phyloP scores from a whole-genome alignment of 2,113 vertebrate genomes.

The Equus przewalskii region DNA sequence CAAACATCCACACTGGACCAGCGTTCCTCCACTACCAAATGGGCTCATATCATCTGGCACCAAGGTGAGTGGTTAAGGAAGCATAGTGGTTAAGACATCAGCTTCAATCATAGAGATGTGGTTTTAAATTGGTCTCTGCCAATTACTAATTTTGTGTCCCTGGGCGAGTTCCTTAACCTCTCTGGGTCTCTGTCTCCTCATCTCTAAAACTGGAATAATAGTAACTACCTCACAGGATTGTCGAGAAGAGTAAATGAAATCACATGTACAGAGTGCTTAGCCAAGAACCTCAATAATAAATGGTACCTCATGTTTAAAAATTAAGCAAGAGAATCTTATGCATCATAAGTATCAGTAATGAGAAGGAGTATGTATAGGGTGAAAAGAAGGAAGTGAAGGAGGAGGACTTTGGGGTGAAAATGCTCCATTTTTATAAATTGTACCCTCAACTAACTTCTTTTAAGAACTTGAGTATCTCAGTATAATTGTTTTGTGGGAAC shows the following conservation, averaged over 20 bases:
- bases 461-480: neutral
- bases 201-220: slow-evolving; percentile 8
- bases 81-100: neutral
- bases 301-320: neutral
- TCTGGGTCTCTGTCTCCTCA: neutral
- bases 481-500: neutral
- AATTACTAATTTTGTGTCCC: slow-evolving; percentile 1
- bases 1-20: neutral
- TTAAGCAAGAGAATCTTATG: neutral
- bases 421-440: neutral
- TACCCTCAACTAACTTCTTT: neutral
- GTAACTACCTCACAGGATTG: neutral
- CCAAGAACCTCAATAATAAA: neutral
- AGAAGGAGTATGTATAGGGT: neutral
- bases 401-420: neutral
- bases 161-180: neutral
- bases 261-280: neutral
- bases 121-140: neutral
- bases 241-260: slow-evolving; percentile 31
- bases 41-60: neutral
- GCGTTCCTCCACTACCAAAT: neutral
- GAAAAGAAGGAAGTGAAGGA: neutral
- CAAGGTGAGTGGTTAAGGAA: neutral
- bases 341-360: neutral
- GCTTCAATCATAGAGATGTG: neutral